Evolutionary conservation across 1,140 invertebrate genomes (phyloP), one percentile per base, ranked within the genome.

Genomic region (Penaeus japonicus): DNA sequence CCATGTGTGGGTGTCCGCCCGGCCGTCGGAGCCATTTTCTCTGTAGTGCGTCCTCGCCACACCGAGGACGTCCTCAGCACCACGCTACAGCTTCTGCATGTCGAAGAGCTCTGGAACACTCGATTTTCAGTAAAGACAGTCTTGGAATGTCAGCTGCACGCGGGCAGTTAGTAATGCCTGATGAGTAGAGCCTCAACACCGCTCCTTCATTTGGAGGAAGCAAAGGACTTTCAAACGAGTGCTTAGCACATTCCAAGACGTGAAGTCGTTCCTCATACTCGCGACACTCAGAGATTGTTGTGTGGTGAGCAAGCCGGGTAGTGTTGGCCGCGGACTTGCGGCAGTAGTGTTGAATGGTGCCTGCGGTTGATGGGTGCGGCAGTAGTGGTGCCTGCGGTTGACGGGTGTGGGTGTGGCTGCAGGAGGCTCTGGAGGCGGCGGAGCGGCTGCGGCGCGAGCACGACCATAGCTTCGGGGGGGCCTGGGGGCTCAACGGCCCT

Each of bases 401-500:
- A 87, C 75, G 89, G 85, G 89, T 90, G 85, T 82, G 89, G 89
- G 89, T 88, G 62, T 90, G 89, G 85, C 85, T 87, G 79, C 89
- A 90, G 89, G 89, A 90, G 75, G 89, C 85, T 62, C 85, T 85
- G 89, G 89, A 87, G 57, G 85, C 82, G 70, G 85, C 80, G 65
- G 89, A 90, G 70, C 85, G 89, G 85, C 85, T 90, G 80, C 85
- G 89, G n/a, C 84, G 89, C 79, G 84, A 83, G 73, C 89, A 89
- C 84, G 89, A 87, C 65, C 87, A 88, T 78, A 84, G 84, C 84
- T 83, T 90, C 84, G 87, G 59, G 80, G 80, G 87, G 80, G 81
- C 91, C 20, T 89, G 89, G 90, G 90, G 84, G 77, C 91, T 93
- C 20, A 93, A 93, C 75, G 92, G 92, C 83, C 93, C 92, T 86